Evolutionary conservation across 2,888 invertebrate genomes (phyloP), one percentile per base, ranked within the genome.

Genomic region (Allolobophora icterica): DNA sequence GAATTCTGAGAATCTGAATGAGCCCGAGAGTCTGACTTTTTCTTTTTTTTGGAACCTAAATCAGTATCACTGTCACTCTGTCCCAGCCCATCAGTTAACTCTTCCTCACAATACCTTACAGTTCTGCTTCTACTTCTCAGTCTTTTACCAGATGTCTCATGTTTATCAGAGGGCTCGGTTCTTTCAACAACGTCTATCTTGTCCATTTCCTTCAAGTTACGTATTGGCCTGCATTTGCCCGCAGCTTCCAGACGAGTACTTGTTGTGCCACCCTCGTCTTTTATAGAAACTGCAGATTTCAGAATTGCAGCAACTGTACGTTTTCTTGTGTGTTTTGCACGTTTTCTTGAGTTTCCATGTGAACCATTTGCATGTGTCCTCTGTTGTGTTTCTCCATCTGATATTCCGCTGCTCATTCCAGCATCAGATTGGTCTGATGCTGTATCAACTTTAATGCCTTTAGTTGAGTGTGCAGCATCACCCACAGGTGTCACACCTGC

Each of bases 31-130:
- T 52, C 21, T 19, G 21, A 52, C 52, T 71, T n/a, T n/a, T n/a
- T 71, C 71, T 71, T 71, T n/a, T 71, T 71, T n/a, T n/a, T 71
- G 8, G 71, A n/a, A 30, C 8, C 5, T 1, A n/a, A 0, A 5
- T 87, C 87, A 87, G 17, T 35, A 19, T 87, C 87, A 87, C 38
- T 38, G 35, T 87, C 87, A 87, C 38, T 38, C 11, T 6, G n/a
- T n/a, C 24, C 38, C 34, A 87, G 13, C 35, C 87, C 19, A 87
- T 87, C 87, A 87, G 13, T 8, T 71, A 71, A 71, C 87, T 87
- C 87, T 24, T 87, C 87, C 35, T 87, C 87, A 38, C 38, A 35
- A 87, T 87, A 87, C 34, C 35, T 87, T 19, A 87, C 87, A 34
- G 21, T 1, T 38, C 35, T 87, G 34, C 35, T 87, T 87, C 87